phyloP scores from a whole-genome alignment of 2,888 invertebrate species.

The Trichopria drosophilae region DNA sequence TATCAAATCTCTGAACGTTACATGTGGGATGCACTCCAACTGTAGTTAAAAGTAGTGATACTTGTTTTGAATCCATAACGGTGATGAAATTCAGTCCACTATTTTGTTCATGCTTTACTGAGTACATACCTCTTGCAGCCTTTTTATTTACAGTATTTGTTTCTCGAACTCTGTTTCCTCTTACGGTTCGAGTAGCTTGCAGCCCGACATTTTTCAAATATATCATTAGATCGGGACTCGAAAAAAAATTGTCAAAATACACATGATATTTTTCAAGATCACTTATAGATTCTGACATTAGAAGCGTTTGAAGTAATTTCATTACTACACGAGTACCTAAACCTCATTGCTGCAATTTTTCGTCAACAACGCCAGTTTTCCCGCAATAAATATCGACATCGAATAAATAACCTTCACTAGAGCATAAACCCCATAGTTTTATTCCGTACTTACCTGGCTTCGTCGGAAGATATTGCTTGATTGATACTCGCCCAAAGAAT shows the following conservation, averaged over 20 bases:
- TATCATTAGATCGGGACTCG: neutral
- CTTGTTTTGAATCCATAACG: neutral
- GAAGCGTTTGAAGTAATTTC: neutral
- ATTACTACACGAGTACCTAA: neutral
- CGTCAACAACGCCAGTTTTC: neutral
- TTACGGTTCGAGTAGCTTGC: neutral
- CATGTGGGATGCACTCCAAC: neutral
- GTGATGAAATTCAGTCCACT: neutral
- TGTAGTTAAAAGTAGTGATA: neutral
- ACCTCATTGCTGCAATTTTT: neutral
- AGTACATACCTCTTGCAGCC: neutral
- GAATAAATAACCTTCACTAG: neutral
- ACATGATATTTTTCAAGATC: neutral
- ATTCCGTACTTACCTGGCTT: neutral
- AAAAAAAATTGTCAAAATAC: too few species aligned
- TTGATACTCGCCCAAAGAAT: neutral
- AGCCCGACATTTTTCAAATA: neutral
- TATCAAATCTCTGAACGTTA: too few species aligned
- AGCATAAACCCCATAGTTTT: neutral
- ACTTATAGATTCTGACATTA: neutral
- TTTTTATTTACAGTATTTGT: neutral
- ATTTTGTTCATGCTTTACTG: conserved; percentile 1
- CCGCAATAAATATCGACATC: neutral
- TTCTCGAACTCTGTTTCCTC: neutral
- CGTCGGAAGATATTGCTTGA: neutral